Conservation (phyloP, 1,140 invertebrate genomes). For the Pogonus chalceus region DNA sequence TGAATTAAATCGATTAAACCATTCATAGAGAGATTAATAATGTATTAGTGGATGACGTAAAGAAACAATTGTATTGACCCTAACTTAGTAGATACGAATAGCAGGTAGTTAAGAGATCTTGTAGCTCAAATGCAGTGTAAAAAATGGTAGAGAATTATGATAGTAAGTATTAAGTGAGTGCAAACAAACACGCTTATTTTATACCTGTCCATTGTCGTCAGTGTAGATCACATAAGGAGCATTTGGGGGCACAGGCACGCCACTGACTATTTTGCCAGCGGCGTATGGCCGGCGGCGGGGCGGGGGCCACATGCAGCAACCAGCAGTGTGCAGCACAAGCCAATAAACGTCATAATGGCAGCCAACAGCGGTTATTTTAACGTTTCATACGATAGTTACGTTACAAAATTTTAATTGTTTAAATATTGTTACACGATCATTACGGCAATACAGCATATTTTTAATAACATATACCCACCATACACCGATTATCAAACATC, state of each 20-base stretch:
- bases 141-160: constrained; percentile 13
- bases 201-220: constrained; percentile 87
- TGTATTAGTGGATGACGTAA: too few relatives aligned
- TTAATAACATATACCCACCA: constrained; percentile 8
- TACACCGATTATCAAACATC: constrained; percentile 4
- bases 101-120: too few relatives aligned
- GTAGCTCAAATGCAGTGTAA: background rate
- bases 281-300: constrained; percentile 13
- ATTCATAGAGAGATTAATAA: too few relatives aligned
- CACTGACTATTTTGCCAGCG: constrained; percentile 38
- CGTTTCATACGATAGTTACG: constrained; percentile 32
- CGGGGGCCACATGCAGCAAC: constrained; percentile 28
- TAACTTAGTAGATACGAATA: too few relatives aligned
- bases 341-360: constrained; percentile 35
- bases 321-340: constrained; percentile 32
- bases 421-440: constrained; percentile 7
- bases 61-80: too few relatives aligned
- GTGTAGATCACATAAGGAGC: constrained; percentile 89
- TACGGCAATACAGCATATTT: constrained; percentile 13
- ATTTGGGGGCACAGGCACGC: constrained; percentile 60
- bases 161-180: constrained; percentile 32
- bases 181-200: constrained; percentile 41
- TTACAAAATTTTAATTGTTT: constrained; percentile 22
- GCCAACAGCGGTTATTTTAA: constrained; percentile 32
- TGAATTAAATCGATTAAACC: too few relatives aligned